These are phyloP conservation scores for Leptocoma aspasia DNA, from an alignment of 2,113 vertebrate species.

Conservation along the genomic window DNA sequence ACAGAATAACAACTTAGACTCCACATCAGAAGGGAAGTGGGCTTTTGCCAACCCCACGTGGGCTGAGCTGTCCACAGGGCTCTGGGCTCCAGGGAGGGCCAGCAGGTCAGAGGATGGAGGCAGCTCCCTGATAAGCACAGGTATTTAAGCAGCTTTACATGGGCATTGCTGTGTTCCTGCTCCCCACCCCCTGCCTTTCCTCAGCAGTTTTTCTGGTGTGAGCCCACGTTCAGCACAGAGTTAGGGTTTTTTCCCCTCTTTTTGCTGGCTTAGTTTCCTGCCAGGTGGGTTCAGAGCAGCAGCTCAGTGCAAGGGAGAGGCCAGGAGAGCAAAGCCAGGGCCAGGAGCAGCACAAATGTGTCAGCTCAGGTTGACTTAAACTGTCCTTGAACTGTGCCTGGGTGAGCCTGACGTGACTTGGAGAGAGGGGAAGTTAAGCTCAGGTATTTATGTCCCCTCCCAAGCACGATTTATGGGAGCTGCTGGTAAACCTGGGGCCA, in stretches of 20 bases:
- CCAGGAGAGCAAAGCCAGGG: neutral
- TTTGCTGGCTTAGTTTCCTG: neutral
- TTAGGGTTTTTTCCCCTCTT: neutral
- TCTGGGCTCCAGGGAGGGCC: neutral
- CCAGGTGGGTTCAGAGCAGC: neutral
- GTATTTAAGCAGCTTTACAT: neutral
- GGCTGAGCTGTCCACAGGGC: neutral
- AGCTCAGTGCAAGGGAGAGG: neutral
- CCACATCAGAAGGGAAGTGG: neutral
- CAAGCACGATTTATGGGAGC: neutral
- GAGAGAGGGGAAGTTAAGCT: neutral
- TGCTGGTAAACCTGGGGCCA: neutral
- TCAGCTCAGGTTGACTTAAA: neutral
- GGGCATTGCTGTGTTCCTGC: neutral
- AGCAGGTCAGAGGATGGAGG: neutral
- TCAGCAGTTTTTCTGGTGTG: neutral
- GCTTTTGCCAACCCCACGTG: neutral
- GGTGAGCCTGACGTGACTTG: neutral
- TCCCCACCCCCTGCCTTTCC: neutral
- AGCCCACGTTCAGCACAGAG: neutral
- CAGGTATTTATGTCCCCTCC: neutral
- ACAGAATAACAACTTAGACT: neutral
- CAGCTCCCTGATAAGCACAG: neutral
- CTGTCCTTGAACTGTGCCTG: constrained; percentile 8
- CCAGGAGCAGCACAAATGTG: neutral